Percentiles rank a stretch among this genome's conserved stretches.
These are phyloP conservation scores for Microtus pennsylvanicus DNA, from an alignment of 2,113 vertebrate species.

Conservation along the genomic window DNA sequence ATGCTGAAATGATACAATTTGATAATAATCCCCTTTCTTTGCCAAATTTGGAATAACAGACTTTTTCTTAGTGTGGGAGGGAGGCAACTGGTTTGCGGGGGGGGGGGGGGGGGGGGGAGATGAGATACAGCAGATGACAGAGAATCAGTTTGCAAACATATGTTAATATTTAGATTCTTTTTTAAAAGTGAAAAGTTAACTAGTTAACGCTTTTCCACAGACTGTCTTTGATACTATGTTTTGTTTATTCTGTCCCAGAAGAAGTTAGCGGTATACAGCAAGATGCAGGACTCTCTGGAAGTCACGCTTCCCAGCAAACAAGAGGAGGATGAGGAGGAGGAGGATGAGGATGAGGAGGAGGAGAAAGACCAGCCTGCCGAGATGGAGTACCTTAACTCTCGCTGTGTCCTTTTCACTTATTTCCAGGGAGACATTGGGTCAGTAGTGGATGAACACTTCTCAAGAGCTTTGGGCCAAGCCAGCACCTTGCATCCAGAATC, in stretches of 20 bases:
- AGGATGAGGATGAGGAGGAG: slow-evolving; percentile 86
- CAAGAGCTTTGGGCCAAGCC: slow-evolving; percentile 95
- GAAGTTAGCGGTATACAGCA: slow-evolving; percentile 94
- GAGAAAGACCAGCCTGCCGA: slow-evolving; percentile 95
- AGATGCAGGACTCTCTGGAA: slow-evolving; percentile 97
- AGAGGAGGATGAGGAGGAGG: slow-evolving; percentile 90
- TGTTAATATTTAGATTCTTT: slow-evolving; percentile 73
- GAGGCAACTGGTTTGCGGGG: slow-evolving; percentile 40
- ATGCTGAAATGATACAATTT: slow-evolving; percentile 44
- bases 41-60: slow-evolving; percentile 39
- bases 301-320: slow-evolving; percentile 88
- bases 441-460: slow-evolving; percentile 98
- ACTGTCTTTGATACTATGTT: slow-evolving; percentile 82
- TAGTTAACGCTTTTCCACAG: slow-evolving; percentile 60
- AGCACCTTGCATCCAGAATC: slow-evolving; percentile 91
- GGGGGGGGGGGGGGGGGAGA: slow-evolving; percentile 36
- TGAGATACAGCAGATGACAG: slow-evolving; percentile 55
- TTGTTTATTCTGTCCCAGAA: slow-evolving; percentile 87
- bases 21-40: not conserved
- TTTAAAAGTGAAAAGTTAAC: slow-evolving; percentile 76
- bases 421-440: slow-evolving; percentile 97
- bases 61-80: slow-evolving; percentile 28
- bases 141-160: slow-evolving; percentile 68
- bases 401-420: slow-evolving; percentile 99
- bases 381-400: slow-evolving; percentile 98